Base-by-base conservation (phyloP, 2,888 invertebrate genomes). In the Thelaira solivaga region DNA sequence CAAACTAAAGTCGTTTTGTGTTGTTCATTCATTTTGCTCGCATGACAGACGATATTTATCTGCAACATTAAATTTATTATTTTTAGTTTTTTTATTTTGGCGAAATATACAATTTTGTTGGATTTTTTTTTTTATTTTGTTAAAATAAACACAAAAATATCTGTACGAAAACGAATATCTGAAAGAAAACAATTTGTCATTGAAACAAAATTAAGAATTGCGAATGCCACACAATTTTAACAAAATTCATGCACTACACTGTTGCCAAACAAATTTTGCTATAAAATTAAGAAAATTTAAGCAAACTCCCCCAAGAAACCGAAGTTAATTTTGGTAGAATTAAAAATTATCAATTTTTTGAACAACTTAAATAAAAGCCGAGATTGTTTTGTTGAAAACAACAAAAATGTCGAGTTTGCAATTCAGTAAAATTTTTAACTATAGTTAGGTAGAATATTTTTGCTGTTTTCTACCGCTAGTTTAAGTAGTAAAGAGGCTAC, bases 41-140 rank as follows among this genome's bases (percentile, higher is more conserved):
- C 72, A 80, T 85, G 84, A 83, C 82, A 84, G 86, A 80, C 83
- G 81, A 82, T 85, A 85, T 86, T 85, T 86, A 86, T 85, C 85
- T 84, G 85, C 78, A 82, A 85, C 83, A 82, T 85, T 84, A 83
- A 84, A 83, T 85, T 86, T 86, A 83, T 83, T 85, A 68, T 76
- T 62, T 83, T 82, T 61, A n/a, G n/a, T n/a, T n/a, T n/a, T n/a
- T n/a, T n/a, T n/a, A n/a, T 45, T 65, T 67, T 47, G 36, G 39
- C 26, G 47, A 59, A 69, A 68, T 55, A 26, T 47, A 59, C 51
- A 69, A 51, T 61, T 61, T 51, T 31, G 39, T 39, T 6, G 49
- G 74, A 29, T 20, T 29, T 31, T 41, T 80, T 84, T 31, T 62
- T 36, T 26, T 31, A 0, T 13, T 18, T n/a, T 36, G 20, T 8